Base-by-base conservation (phyloP, 2,113 vertebrate species). In the Solenodon paradoxus region DNA sequence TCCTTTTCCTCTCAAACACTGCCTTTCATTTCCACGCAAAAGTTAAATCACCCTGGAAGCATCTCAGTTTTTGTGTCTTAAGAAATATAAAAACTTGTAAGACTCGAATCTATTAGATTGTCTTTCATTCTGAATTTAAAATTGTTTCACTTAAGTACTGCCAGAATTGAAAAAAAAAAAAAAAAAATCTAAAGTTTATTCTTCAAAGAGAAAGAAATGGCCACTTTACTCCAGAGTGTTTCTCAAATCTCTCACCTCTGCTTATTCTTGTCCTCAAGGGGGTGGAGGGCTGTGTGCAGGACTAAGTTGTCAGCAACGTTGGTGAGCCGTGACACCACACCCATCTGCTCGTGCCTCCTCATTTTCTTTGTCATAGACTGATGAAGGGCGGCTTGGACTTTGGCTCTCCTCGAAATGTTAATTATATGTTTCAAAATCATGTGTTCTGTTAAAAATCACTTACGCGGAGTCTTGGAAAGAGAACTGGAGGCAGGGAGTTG, bases 351-450 rank as follows among this genome's bases (percentile, higher is more conserved):
- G 90, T 3, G 57, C 77, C 47, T 85, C n/a, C 40, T 78, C 55
- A 0, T 90, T 82, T 86, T 88, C 92, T 95, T 95, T 92, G 88
- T 96, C 96, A 97, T 71, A 71, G 28, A 95, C 80, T 49, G 77
- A 92, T 88, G 96, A 79, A 96, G 97, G 93, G 19, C 0, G 2
- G 93, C 89, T 97, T 95, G 97, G 90, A 59, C 79, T 95, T 91
- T 92, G 90, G 92, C 96, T 97, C 75, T 97, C 74, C 47, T 82
- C 96, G 63, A 35, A 93, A 92, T 95, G 96, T 97, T 98, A 97
- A 98, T 98, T 97, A 94, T 88, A 98, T 92, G 83, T 90, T 97
- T 97, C 79, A 94, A 94, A 97, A 98, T 38, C 94, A 51, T 95
- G 72, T 55, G 0, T 95, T 98, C 85, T 97, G n/a, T 28, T 96